Percentiles rank a stretch among this genome's conserved stretches.
phyloP scores from a whole-genome alignment of 2,113 vertebrate species.

The Seriola rivoliana region DNA sequence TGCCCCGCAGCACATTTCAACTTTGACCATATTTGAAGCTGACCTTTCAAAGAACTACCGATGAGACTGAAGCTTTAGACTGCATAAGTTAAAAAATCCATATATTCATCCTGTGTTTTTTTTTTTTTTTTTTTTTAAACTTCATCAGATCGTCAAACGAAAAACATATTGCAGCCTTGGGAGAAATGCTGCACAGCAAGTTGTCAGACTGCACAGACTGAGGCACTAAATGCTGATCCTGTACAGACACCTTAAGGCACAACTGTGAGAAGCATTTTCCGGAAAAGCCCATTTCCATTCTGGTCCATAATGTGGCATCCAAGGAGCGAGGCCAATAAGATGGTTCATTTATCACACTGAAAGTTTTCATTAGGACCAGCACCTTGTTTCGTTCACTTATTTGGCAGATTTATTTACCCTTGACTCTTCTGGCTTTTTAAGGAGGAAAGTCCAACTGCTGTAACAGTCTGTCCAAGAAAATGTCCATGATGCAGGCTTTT shows the following conservation, averaged over 20 bases:
- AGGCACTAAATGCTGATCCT: conserved; percentile 15
- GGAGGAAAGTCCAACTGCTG: conserved; percentile 12
- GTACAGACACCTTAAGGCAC: not conserved
- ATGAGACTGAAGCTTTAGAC: not conserved
- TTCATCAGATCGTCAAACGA: not conserved
- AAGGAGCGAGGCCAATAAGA: conserved; percentile 41
- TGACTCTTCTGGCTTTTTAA: conserved; percentile 47
- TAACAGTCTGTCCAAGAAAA: conserved; percentile 8
- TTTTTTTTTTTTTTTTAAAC: not conserved
- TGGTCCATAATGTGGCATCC: conserved; percentile 24
- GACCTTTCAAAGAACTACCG: conserved; percentile 39
- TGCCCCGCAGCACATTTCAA: conserved; percentile 15
- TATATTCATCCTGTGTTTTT: not conserved
- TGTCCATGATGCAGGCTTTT: not conserved
- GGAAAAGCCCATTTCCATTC: conserved; percentile 23
- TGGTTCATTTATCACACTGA: conserved; percentile 58
- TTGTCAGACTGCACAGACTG: not conserved
- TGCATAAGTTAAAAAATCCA: not conserved
- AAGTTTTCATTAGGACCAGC: conserved; percentile 58
- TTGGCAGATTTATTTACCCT: conserved; percentile 54
- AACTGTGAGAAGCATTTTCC: conserved; percentile 5
- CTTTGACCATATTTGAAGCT: conserved; percentile 16
- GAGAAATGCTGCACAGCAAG: not conserved
- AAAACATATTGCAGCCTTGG: conserved; percentile 9
- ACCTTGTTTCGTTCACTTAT: conserved; percentile 44